Percentiles rank a stretch among this genome's conserved stretches.
Conservation (phyloP, 2,113 vertebrate species). For the Pseudorhombus dupliciocellatus region DNA sequence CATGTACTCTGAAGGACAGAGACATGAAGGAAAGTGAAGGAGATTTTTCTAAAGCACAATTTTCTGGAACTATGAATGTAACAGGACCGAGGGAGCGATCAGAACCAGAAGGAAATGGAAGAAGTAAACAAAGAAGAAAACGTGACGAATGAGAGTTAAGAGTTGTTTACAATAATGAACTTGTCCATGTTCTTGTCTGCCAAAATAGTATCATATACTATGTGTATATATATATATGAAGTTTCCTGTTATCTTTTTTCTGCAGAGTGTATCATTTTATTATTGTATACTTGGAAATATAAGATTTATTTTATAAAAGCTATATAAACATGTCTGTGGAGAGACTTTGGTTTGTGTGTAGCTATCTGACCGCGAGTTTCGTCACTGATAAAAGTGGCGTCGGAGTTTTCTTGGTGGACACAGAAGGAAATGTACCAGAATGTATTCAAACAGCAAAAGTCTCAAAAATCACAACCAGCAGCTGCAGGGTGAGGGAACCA, state of each 20-base stretch:
- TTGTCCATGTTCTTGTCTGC: conserved; percentile 73
- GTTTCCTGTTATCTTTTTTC: conserved; percentile 75
- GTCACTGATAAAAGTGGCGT: conserved; percentile 11
- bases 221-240: conserved; percentile 78
- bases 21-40: background rate
- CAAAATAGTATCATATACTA: conserved; percentile 66
- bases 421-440: conserved; percentile 26
- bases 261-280: conserved; percentile 77
- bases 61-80: conserved; percentile 89
- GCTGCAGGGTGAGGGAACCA: conserved; percentile 27
- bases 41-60: conserved; percentile 90
- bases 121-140: conserved; percentile 6
- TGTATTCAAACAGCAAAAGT: conserved; percentile 37
- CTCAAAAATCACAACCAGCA: conserved; percentile 60
- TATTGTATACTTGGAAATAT: conserved; percentile 76
- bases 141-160: conserved; percentile 28
- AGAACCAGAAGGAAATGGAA: background rate
- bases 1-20: conserved; percentile 42
- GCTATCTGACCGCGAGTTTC: conserved; percentile 21
- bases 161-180: conserved; percentile 79
- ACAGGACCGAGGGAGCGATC: conserved; percentile 40
- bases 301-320: conserved; percentile 82
- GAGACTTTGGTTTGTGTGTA: conserved; percentile 60
- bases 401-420: background rate
- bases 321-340: conserved; percentile 59